Evolutionary conservation across 2,797 vertebrate genomes (phyloP).

Genomic region (Thaleichthys pacificus): DNA sequence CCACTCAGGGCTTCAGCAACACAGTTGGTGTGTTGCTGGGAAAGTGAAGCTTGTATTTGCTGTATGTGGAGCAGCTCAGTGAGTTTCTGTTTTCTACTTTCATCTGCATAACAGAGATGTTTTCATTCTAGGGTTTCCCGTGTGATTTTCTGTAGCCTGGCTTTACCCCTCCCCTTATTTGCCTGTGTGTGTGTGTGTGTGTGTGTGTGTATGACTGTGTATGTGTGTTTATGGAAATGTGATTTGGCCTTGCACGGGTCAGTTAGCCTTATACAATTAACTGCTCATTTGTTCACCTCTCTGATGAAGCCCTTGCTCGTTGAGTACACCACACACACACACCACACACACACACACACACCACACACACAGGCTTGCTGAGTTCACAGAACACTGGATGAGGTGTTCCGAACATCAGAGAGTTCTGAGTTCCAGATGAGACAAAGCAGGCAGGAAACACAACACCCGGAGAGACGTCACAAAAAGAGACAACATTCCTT

Average conservation of each 20-base stretch:
- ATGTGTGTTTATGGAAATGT: background rate
- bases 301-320: background rate
- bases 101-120: constrained; percentile 37
- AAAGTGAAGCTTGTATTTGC: background rate
- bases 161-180: background rate
- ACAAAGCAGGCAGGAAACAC: constrained; percentile 4
- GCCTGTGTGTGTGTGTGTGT: background rate
- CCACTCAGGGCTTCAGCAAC: background rate
- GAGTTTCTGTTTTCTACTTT: constrained; percentile 27
- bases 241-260: background rate
- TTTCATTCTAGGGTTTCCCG: constrained; percentile 2
- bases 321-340: background rate
- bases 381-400: background rate
- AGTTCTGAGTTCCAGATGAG: constrained; percentile 1
- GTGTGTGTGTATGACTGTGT: background rate
- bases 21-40: background rate
- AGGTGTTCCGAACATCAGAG: background rate
- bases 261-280: background rate
- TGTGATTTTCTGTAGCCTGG: background rate
- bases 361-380: background rate
- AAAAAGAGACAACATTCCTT: too few species aligned
- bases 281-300: background rate
- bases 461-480: too few species aligned
- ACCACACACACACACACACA: background rate
- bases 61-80: constrained; percentile 10